These are phyloP conservation scores for Epizoanthus rinbou DNA, from an alignment of 92 coral and sea anemone species.

Conservation along the genomic window DNA sequence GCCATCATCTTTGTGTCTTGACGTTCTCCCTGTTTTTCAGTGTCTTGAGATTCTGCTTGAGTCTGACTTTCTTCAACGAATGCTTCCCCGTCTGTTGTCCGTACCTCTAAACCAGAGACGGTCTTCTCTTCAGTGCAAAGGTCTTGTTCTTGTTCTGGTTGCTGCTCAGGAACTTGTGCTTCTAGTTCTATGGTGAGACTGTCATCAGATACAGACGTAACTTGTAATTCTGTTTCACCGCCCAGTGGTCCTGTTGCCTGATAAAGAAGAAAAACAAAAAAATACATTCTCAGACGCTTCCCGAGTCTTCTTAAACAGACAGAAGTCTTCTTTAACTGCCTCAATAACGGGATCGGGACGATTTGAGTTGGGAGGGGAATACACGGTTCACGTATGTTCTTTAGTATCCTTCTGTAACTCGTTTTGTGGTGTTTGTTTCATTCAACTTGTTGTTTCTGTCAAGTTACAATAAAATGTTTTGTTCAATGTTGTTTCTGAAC, in stretches of 20 bases:
- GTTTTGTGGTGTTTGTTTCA: too few relatives aligned
- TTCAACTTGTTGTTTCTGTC: too few relatives aligned
- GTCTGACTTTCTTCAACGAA: neutral
- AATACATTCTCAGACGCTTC: neutral
- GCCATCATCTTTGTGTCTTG: slow-evolving; percentile 34
- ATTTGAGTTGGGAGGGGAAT: too few relatives aligned
- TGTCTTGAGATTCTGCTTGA: neutral
- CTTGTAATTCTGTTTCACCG: slow-evolving; percentile 55
- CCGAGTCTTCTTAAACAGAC: neutral
- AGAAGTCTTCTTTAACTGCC: too few relatives aligned
- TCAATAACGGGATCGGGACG: neutral
- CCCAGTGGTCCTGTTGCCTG: slow-evolving; percentile 40
- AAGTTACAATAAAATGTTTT: too few relatives aligned
- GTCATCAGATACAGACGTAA: slow-evolving; percentile 68
- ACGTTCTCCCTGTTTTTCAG: neutral
- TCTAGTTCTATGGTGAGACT: slow-evolving; percentile 65
- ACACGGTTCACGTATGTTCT: too few relatives aligned
- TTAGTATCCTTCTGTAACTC: too few relatives aligned
- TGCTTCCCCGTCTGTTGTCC: neutral
- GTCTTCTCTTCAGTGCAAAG: neutral
- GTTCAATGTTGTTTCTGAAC: too few relatives aligned
- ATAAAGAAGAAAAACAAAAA: neutral
- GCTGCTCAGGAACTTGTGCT: slow-evolving; percentile 3
- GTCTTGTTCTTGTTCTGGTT: neutral
- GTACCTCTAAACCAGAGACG: neutral